Conservation (phyloP, 2,797 vertebrate genomes). For the Capromys pilorides region DNA sequence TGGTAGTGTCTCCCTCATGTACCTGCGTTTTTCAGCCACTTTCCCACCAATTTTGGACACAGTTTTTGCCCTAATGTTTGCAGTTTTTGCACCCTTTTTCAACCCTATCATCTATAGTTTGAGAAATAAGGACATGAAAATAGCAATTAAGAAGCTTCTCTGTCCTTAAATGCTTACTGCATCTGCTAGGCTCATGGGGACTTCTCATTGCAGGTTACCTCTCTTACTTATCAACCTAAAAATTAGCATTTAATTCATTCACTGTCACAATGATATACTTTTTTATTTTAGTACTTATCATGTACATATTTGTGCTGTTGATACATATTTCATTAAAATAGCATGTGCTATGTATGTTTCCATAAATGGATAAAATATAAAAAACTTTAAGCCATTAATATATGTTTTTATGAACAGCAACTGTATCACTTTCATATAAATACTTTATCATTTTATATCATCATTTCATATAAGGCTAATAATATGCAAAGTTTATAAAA, state of each 20-base stretch:
- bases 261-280: not conserved
- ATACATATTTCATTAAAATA: not conserved
- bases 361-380: not conserved
- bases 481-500: not conserved
- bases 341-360: not conserved
- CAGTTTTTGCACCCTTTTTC: slow-evolving; percentile 84
- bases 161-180: not conserved
- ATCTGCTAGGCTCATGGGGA: not conserved
- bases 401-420: not conserved
- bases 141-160: slow-evolving; percentile 70
- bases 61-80: slow-evolving; percentile 70
- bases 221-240: not conserved
- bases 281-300: not conserved
- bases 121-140: slow-evolving; percentile 80
- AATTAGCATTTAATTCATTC: not conserved
- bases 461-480: not conserved
- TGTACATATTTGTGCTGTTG: not conserved
- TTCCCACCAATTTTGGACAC: slow-evolving; percentile 60
- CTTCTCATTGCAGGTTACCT: not conserved
- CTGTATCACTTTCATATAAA: not conserved
- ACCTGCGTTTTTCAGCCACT: slow-evolving; percentile 67
- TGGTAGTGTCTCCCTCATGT: slow-evolving; percentile 77
- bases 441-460: not conserved
- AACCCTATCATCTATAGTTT: slow-evolving; percentile 87
- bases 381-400: not conserved